A percentile compares a stretch with the other conserved stretches of the same genome.
These are phyloP conservation scores for Drosophila leontia DNA, from an alignment of 1,140 invertebrate genomes.

Conservation along the genomic window DNA sequence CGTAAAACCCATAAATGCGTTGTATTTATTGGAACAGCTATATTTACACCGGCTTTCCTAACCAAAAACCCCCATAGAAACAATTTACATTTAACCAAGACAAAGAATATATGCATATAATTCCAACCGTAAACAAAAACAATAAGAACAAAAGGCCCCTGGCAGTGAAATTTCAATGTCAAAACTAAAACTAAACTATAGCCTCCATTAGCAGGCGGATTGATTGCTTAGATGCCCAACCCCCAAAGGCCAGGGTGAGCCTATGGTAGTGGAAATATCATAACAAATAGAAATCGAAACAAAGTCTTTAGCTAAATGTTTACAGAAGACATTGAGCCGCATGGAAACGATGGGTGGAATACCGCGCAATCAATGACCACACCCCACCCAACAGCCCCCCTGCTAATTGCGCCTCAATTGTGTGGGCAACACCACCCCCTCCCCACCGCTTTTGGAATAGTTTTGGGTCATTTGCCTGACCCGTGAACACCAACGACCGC, in stretches of 20 bases:
- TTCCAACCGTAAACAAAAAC: not conserved
- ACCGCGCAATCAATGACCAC: conserved; percentile 42
- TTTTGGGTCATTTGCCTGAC: conserved; percentile 53
- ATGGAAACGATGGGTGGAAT: conserved; percentile 20
- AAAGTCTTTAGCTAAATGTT: conserved; percentile 29
- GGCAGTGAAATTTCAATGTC: conserved; percentile 50
- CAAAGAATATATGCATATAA: conserved; percentile 10
- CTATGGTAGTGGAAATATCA: conserved; percentile 24
- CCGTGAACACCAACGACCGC: conserved; percentile 19
- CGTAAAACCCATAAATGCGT: not conserved
- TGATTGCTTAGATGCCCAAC: not conserved
- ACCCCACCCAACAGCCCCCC: not conserved
- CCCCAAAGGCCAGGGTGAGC: conserved; percentile 41
- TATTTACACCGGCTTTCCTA: conserved; percentile 4
- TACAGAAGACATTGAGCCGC: conserved; percentile 6
- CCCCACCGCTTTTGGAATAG: conserved; percentile 14
- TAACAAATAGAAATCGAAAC: conserved; percentile 20
- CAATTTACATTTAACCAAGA: conserved; percentile 7
- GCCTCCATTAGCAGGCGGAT: conserved; percentile 9
- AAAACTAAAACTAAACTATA: conserved; percentile 13
- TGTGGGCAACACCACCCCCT: not conserved
- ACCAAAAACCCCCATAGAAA: not conserved
- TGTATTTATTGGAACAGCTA: conserved; percentile 3
- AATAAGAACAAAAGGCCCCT: conserved; percentile 7
- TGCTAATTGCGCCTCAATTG: conserved; percentile 44